Base-by-base conservation (phyloP, 2,888 invertebrate genomes). In the Megastigmus dorsalis region DNA sequence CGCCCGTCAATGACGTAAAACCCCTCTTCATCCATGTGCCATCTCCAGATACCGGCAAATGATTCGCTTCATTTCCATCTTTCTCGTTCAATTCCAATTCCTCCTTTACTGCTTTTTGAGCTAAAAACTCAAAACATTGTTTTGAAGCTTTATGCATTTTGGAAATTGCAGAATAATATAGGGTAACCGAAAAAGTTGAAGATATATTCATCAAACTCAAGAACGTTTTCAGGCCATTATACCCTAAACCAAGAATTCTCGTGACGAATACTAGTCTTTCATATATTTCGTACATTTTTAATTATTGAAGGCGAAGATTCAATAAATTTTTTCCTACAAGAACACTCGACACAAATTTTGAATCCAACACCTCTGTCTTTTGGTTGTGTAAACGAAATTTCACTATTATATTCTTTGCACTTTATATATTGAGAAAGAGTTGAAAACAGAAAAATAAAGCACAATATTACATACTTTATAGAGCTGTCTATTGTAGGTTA, bases 21-120 rank as follows among this genome's bases (percentile, higher is more conserved):
- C 77, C 77, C 20, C 68, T 57, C 30, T 75, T 77, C 57, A 48
- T 73, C 77, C 75, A 75, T 26, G 75, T 70, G 2, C 73, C 70
- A 20, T 73, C 73, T 23, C 74, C 75, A 41, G 75, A 77, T 15
- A 77, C 73, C 3, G 75, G 41, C 43, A 75, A 65, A 66, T 77
- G 52, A 26, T 45, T 33, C n/a, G 36, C 50, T 52, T 59, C 33
- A 43, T 60, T 73, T n/a, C 67, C 73, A 20, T 10, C 36, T 59
- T 62, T 50, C 36, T 28, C 15, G 55, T 69, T 74, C 59, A 50
- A 13, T 59, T 74, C 60, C 36, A 28, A 23, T 59, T 74, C 69
- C 28, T 74, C 68, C 20, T 13, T 45, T 20, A 38, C 36, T 9
- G 59, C 65, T 59, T 59, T 74, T 57, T 18, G 15, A 13, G 50